These are phyloP conservation scores for Thunnus maccoyii DNA, from an alignment of 2,113 vertebrate species.

Conservation along the genomic window DNA sequence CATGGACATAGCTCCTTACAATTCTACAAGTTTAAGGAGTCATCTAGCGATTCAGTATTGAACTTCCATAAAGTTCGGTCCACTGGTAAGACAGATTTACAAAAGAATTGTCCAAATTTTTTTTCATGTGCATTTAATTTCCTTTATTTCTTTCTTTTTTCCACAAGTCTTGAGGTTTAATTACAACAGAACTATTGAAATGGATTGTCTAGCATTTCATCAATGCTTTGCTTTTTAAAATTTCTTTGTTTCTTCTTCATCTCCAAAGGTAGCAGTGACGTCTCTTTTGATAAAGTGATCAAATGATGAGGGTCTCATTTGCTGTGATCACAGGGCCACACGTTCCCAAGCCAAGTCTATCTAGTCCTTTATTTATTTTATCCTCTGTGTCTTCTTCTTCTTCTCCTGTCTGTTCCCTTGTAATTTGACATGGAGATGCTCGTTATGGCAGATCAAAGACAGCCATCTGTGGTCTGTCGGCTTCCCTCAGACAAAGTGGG, in stretches of 20 bases:
- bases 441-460: slow-evolving; percentile 85
- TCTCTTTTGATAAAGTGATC: slow-evolving; percentile 83
- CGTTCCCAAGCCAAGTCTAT: slow-evolving; percentile 35
- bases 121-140: not conserved
- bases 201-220: slow-evolving; percentile 74
- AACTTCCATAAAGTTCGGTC: no score
- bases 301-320: slow-evolving; percentile 82
- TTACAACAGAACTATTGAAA: slow-evolving; percentile 56
- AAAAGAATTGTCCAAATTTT: not conserved
- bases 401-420: slow-evolving; percentile 61
- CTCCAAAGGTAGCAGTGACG: slow-evolving; percentile 54
- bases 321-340: slow-evolving; percentile 81
- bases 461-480: slow-evolving; percentile 79
- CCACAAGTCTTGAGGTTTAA: slow-evolving; percentile 33
- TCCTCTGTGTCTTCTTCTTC: slow-evolving; percentile 62
- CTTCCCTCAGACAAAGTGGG: slow-evolving; percentile 74
- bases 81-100: no score
- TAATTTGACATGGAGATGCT: slow-evolving; percentile 85
- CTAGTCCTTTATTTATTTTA: slow-evolving; percentile 63
- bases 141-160: not conserved
- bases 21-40: no score
- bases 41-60: no score
- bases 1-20: no score
- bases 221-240: slow-evolving; percentile 64
- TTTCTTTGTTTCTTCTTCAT: slow-evolving; percentile 60